Conservation (phyloP, 2,797 vertebrate genomes). For the Lophotriccus pileatus region DNA sequence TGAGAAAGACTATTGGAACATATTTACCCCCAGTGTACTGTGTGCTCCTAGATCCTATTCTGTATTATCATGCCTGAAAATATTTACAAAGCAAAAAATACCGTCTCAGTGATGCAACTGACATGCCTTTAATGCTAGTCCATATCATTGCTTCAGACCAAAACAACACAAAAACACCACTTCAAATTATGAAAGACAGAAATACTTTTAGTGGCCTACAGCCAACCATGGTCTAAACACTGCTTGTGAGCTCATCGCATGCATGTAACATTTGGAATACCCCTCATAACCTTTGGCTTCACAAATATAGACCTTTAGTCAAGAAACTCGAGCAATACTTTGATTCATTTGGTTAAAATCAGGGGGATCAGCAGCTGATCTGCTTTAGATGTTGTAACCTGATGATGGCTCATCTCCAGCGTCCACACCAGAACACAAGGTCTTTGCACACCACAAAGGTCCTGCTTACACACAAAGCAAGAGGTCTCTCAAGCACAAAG, state of each 20-base stretch:
- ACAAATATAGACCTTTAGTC: background rate
- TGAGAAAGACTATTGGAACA: background rate
- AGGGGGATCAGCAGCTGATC: background rate
- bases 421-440: fast-evolving
- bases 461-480: background rate
- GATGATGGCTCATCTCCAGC: background rate
- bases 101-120: background rate
- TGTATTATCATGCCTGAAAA: background rate
- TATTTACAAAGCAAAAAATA: conserved; percentile 39
- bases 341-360: background rate
- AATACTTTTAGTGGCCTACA: conserved; percentile 20
- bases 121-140: conserved; percentile 28
- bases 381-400: background rate
- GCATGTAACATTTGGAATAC: background rate
- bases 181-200: background rate
- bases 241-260: background rate
- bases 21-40: background rate
- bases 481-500: background rate
- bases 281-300: background rate
- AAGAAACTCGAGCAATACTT: background rate
- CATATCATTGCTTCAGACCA: conserved; percentile 18
- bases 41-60: background rate
- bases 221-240: conserved; percentile 16
- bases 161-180: conserved; percentile 18
- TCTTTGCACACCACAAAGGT: no score